Evolutionary conservation across 1,140 invertebrate genomes (phyloP).

Genomic region (Drosophila tristis): DNA sequence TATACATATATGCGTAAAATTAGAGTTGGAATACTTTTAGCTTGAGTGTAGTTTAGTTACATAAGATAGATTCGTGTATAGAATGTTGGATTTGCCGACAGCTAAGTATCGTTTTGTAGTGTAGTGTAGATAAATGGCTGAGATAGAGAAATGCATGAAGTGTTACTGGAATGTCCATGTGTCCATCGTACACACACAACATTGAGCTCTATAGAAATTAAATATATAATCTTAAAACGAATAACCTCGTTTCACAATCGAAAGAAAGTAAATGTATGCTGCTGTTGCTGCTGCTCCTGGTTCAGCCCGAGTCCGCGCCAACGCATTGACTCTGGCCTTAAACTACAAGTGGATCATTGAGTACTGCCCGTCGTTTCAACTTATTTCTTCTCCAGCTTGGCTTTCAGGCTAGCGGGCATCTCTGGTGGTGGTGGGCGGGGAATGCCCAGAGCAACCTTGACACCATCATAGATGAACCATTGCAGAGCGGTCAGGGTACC

Average conservation of each 20-base stretch:
- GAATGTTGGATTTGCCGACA: constrained; percentile 13
- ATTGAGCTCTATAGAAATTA: constrained; percentile 19
- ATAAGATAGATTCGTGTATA: constrained; percentile 37
- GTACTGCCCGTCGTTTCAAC: constrained; percentile 1
- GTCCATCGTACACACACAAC: constrained; percentile 38
- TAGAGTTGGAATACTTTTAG: constrained; percentile 65
- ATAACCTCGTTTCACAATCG: constrained; percentile 17
- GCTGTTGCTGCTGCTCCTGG: constrained; percentile 32
- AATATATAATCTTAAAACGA: constrained; percentile 28
- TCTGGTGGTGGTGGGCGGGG: constrained; percentile 98
- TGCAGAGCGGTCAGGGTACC: constrained; percentile 99
- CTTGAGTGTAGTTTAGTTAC: constrained; percentile 45
- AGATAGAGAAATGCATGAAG: constrained; percentile 40
- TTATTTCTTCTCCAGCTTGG: constrained; percentile 86
- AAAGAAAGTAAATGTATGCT: constrained; percentile 48
- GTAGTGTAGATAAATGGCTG: constrained; percentile 25
- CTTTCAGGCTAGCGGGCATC: constrained; percentile 98
- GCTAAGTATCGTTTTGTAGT: constrained; percentile 1
- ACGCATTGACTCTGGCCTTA: constrained; percentile 47
- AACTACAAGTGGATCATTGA: constrained; percentile 35
- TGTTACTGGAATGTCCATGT: constrained; percentile 46
- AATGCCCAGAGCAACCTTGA: constrained; percentile 95
- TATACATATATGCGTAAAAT: constrained; percentile 25
- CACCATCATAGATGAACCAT: constrained; percentile 99
- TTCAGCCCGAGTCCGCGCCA: constrained; percentile 27